Conservation (phyloP, 2,113 vertebrate genomes). For the Penelope pileata region DNA sequence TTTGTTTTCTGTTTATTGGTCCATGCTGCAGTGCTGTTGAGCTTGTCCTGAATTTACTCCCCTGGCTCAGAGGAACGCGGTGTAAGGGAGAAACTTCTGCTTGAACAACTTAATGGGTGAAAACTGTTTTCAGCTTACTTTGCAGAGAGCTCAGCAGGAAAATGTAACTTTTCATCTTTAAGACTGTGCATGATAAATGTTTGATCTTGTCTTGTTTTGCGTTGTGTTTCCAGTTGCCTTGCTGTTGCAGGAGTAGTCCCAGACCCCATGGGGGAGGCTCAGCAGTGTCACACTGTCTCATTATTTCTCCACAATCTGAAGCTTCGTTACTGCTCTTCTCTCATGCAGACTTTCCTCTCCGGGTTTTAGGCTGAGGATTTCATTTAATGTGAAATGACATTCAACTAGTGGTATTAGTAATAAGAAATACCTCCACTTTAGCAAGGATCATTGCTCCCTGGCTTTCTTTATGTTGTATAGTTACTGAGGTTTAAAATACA, state of each 20-base stretch:
- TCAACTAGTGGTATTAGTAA: neutral
- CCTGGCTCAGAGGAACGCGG: neutral
- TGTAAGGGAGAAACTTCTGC: neutral
- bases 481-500: conserved; percentile 6
- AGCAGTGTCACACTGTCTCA: fast-evolving
- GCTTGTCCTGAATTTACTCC: conserved; percentile 57
- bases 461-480: neutral
- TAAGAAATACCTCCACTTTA: neutral
- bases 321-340: neutral
- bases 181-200: neutral
- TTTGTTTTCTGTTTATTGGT: conserved; percentile 59
- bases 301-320: neutral
- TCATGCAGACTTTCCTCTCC: neutral
- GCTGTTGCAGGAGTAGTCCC: neutral
- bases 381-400: neutral
- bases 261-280: fast-evolving
- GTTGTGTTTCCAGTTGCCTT: fast-evolving
- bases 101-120: neutral
- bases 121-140: neutral
- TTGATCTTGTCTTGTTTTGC: neutral
- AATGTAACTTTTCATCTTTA: neutral
- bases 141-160: neutral
- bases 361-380: neutral
- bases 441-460: neutral
- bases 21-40: neutral